phyloP scores from a whole-genome alignment of 1,140 invertebrate genomes.

The Bombus consobrinus region DNA sequence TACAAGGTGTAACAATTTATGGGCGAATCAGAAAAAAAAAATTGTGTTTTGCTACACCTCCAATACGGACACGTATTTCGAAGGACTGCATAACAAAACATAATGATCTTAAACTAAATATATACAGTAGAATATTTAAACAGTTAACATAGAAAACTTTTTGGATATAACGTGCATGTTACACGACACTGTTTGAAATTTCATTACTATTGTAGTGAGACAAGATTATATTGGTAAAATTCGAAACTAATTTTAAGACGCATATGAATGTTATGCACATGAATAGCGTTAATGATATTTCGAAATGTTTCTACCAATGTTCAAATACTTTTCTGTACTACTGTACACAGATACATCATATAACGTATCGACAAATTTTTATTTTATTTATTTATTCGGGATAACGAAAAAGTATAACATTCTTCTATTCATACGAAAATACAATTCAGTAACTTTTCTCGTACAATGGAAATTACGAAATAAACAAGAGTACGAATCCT shows the following conservation, averaged over 20 bases:
- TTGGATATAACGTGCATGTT: too few relatives aligned
- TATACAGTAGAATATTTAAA: neutral
- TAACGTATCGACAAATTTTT: neutral
- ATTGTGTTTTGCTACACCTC: neutral
- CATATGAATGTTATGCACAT: too few relatives aligned
- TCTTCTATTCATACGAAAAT: neutral
- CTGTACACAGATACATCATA: neutral
- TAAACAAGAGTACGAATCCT: neutral
- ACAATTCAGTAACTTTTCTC: neutral
- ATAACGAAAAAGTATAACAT: neutral
- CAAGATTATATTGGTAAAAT: too few relatives aligned
- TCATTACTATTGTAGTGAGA: too few relatives aligned
- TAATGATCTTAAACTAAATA: neutral
- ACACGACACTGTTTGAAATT: too few relatives aligned
- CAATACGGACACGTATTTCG: neutral
- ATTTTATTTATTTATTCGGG: neutral
- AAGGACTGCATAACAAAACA: neutral
- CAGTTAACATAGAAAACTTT: too few relatives aligned
- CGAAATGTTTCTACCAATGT: too few relatives aligned
- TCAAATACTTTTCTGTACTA: neutral
- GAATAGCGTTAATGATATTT: too few relatives aligned
- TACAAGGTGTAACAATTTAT: conserved; percentile 19
- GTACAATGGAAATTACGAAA: neutral
- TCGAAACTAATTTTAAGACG: too few relatives aligned
- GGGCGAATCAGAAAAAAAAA: neutral